phyloP scores from a whole-genome alignment of 2,888 invertebrate genomes.

The Crocallis elinguaria region DNA sequence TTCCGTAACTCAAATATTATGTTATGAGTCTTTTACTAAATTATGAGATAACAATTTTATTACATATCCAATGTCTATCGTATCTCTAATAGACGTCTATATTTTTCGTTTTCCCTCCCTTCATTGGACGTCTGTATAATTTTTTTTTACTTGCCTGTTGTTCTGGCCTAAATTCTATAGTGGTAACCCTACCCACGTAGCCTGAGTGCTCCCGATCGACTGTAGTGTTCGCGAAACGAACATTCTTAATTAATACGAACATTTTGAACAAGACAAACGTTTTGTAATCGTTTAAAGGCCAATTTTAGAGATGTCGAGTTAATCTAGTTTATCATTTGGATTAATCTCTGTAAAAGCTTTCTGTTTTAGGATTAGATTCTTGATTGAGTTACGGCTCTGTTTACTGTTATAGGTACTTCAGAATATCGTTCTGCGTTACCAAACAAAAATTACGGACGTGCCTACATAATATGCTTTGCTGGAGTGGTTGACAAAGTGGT shows the following conservation, averaged over 20 bases:
- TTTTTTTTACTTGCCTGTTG: background rate
- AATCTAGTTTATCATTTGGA: constrained; percentile 49
- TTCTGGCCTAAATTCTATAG: background rate
- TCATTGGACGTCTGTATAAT: no score
- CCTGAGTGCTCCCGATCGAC: constrained; percentile 42
- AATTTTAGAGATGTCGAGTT: constrained; percentile 53
- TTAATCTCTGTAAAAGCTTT: constrained; percentile 8
- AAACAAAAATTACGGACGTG: no score
- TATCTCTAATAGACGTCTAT: no score
- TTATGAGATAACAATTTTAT: no score
- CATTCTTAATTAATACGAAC: constrained; percentile 75
- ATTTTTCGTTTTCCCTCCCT: no score
- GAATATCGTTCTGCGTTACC: background rate
- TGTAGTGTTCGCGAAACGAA: constrained; percentile 65
- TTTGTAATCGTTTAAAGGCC: constrained; percentile 62
- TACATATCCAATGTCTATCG: no score
- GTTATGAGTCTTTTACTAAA: no score
- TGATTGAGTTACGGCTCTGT: background rate
- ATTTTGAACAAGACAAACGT: constrained; percentile 58
- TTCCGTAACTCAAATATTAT: no score
- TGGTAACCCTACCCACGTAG: constrained; percentile 18
- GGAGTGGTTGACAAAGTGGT: no score
- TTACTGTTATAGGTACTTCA: background rate
- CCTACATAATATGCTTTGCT: no score
- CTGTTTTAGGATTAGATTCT: constrained; percentile 17